Base-by-base conservation (phyloP, 2,113 vertebrate genomes). In the Dromiciops gliroides region DNA sequence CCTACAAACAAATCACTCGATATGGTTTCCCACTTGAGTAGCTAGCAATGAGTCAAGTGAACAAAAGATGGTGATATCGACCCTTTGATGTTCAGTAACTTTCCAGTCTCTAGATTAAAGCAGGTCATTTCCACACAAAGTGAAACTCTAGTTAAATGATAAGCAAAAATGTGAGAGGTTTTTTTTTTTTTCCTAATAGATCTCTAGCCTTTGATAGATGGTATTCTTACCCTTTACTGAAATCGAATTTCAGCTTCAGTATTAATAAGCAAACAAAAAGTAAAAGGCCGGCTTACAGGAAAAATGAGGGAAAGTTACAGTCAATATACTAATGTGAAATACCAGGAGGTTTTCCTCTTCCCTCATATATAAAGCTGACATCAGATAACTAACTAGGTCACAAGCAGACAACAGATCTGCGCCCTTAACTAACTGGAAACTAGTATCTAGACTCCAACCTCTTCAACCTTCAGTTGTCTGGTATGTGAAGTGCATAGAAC, bases 51-150 rank as follows among this genome's bases (percentile, higher is more conserved):
- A 90, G 6, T 47, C 48, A 12, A 50, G 88, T 49, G 50, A 93
- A 94, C 47, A 44, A 89, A 92, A 94, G 28, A 48, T 48, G 3
- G 9, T 28, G 97, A 94, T 96, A 96, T 10, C 23, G 96, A 94
- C 89, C 8, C 96, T 95, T 31, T 24, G 95, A 95, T 95, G 31
- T 95, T 95, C 52, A 88, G 67, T 25, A 90, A 53, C 49, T 47
- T 97, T 97, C 91, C 8, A 25, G 50, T 51, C 89, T 50, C 48
- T 90, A 48, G n/a, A 95, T 96, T 94, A 97, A 93, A 97, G 75
- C 31, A 96, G 93, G 93, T 92, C 92, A 95, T 90, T 98, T 93
- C 52, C 16, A 51, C n/a, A 51, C 24, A 28, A 92, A 83, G 75
- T 52, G 48, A 91, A 93, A 37, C 48, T 90, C 89, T 23, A 90